Percentiles rank a stretch among this genome's conserved stretches.
These are phyloP conservation scores for Geococcyx californianus DNA, from an alignment of 2,113 vertebrate species.

Conservation along the genomic window DNA sequence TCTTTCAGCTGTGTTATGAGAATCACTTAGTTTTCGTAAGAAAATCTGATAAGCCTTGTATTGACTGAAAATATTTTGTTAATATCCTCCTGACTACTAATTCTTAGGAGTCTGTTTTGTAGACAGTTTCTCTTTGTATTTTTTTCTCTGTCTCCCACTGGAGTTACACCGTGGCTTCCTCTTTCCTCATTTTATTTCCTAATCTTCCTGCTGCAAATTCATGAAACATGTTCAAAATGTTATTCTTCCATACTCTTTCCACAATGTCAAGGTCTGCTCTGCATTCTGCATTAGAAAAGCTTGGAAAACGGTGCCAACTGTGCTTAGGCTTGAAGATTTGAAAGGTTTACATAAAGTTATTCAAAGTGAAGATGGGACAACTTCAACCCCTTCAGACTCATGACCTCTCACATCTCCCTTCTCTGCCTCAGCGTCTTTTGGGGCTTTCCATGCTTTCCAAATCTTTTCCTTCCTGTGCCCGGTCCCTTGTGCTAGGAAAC, in stretches of 20 bases:
- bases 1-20: not conserved
- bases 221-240: not conserved
- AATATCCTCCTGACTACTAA: not conserved
- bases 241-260: not conserved
- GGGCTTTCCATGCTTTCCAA: not conserved
- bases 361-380: not conserved
- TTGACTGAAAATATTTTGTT: not conserved
- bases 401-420: not conserved
- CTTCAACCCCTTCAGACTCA: not conserved
- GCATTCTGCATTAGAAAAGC: not conserved
- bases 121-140: not conserved
- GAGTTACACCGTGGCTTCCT: not conserved
- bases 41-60: not conserved
- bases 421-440: not conserved
- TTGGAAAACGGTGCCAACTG: not conserved
- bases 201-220: not conserved
- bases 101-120: not conserved
- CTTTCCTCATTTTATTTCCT: not conserved
- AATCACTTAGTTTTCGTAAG: not conserved
- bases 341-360: not conserved
- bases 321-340: not conserved
- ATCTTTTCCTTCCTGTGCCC: too few relatives aligned
- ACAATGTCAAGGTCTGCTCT: not conserved
- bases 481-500: not conserved
- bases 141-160: not conserved